Evolutionary conservation across 2,888 invertebrate genomes (phyloP).

Genomic region (Anaspis maculata): DNA sequence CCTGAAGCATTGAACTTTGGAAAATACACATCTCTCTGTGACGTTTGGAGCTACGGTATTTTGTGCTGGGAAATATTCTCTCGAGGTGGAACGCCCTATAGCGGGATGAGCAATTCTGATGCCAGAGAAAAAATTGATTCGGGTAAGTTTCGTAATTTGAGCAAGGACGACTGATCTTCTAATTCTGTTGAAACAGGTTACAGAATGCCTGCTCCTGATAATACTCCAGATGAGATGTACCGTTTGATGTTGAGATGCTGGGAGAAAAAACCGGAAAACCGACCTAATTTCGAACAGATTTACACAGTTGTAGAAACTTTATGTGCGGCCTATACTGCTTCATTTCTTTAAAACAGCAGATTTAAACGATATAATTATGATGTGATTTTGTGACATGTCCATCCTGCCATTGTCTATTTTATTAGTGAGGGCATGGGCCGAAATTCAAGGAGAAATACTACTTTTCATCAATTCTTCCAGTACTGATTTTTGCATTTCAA

Average conservation of each 20-base stretch:
- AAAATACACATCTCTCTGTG: conserved; percentile 89
- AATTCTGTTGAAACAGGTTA: conserved; percentile 67
- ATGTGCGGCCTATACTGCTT: conserved; percentile 36
- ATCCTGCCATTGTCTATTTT: background rate
- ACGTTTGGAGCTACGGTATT: conserved; percentile 96
- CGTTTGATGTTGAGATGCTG: conserved; percentile 87
- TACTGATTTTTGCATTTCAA: too few species aligned
- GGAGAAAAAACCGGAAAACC: conserved; percentile 85
- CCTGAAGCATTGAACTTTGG: conserved; percentile 95
- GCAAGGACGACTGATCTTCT: too few species aligned
- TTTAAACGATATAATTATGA: too few species aligned
- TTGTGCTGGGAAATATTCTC: conserved; percentile 96
- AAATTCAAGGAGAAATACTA: too few species aligned
- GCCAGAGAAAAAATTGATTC: conserved; percentile 90
- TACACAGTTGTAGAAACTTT: conserved; percentile 65
- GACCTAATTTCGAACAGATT: conserved; percentile 89
- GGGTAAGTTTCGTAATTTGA: conserved; percentile 55
- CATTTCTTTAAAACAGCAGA: conserved; percentile 34
- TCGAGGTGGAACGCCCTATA: conserved; percentile 86
- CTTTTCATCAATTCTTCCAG: too few species aligned
- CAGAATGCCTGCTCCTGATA: conserved; percentile 86
- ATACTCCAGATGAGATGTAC: conserved; percentile 83
- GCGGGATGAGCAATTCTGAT: conserved; percentile 87
- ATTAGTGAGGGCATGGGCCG: background rate
- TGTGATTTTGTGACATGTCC: conserved; percentile 10